These are phyloP conservation scores for Cydia pomonella DNA, from an alignment of 1,140 invertebrate species.

Conservation along the genomic window DNA sequence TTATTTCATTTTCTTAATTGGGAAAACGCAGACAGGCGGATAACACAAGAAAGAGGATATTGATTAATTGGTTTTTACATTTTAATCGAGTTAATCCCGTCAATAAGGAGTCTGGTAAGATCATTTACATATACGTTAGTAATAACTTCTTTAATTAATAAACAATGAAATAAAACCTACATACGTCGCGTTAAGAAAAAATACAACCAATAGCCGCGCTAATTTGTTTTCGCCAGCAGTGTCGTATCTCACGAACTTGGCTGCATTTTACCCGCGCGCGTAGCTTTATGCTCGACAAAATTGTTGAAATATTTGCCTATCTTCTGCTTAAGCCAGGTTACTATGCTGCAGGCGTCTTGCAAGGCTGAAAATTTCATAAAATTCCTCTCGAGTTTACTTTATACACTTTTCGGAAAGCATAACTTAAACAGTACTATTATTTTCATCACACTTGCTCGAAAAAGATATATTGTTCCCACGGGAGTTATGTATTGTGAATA, in stretches of 20 bases:
- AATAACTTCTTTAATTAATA: too few relatives aligned
- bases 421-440: neutral
- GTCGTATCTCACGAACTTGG: neutral
- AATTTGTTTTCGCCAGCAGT: neutral
- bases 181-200: neutral
- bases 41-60: too few relatives aligned
- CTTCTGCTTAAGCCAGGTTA: neutral
- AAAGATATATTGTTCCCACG: too few relatives aligned
- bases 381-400: conserved; percentile 10
- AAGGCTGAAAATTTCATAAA: conserved; percentile 25
- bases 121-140: too few relatives aligned
- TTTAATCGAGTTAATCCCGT: too few relatives aligned
- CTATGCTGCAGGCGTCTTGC: conserved; percentile 5
- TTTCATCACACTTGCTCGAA: too few relatives aligned
- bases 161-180: neutral
- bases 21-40: too few relatives aligned
- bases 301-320: conserved; percentile 26
- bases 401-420: conserved; percentile 8
- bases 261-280: neutral
- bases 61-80: too few relatives aligned
- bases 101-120: too few relatives aligned
- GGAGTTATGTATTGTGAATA: too few relatives aligned
- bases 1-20: too few relatives aligned
- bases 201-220: neutral
- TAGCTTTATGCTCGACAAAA: conserved; percentile 25